These are phyloP conservation scores for Ictidomys tridecemlineatus DNA, from an alignment of 2,113 vertebrate genomes.

Conservation along the genomic window DNA sequence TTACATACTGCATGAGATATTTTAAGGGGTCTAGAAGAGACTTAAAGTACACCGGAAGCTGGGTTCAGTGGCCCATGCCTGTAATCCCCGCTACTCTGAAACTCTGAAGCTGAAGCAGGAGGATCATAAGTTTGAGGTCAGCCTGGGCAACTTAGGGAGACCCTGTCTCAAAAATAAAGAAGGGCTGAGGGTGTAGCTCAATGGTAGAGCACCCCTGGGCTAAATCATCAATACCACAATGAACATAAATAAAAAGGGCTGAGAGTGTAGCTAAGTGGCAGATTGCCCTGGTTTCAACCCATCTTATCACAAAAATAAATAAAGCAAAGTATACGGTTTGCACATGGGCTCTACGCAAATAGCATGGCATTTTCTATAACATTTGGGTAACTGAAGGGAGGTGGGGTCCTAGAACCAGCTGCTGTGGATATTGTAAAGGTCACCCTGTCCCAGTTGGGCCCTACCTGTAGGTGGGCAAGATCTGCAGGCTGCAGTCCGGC, in stretches of 20 bases:
- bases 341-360: no score
- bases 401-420: background rate
- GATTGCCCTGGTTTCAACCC: no score
- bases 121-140: background rate
- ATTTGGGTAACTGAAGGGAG: no score
- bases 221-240: background rate
- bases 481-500: slow-evolving; percentile 86
- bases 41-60: background rate
- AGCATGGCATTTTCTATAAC: background rate
- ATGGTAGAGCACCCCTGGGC: background rate
- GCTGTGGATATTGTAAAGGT: background rate
- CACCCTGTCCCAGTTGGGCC: rapidly evolving
- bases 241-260: no score
- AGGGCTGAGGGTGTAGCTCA: no score
- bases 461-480: slow-evolving; percentile 92
- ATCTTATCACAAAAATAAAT: background rate
- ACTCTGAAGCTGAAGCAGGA: background rate
- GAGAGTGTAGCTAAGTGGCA: no score
- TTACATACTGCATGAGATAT: no score
- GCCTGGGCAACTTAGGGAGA: background rate
- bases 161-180: background rate
- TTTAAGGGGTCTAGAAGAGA: background rate
- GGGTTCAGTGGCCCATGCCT: background rate
- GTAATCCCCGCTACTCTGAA: background rate
- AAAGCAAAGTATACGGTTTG: background rate